Evolutionary conservation across 2,797 vertebrate species (phyloP).

Genomic region (Fistularia commersonii): DNA sequence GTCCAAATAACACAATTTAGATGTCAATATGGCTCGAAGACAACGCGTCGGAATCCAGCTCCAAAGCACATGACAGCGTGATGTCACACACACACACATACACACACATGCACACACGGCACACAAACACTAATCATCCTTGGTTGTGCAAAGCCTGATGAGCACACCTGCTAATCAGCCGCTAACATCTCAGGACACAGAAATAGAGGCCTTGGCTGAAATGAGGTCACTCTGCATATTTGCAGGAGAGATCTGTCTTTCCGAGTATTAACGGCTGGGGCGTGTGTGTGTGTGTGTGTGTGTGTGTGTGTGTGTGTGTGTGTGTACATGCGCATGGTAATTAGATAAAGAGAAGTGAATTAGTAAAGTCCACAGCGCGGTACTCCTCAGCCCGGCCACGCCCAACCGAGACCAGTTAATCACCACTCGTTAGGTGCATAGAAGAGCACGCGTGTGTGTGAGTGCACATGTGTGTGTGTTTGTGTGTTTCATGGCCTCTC

Average conservation of each 20-base stretch:
- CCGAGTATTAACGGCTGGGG: slow-evolving; percentile 1
- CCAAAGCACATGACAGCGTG: too few relatives aligned
- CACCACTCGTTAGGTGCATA: slow-evolving; percentile 84
- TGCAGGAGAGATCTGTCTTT: slow-evolving; percentile 43
- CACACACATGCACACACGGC: too few relatives aligned
- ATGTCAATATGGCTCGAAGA: too few relatives aligned
- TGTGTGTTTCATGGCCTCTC: slow-evolving; percentile 9
- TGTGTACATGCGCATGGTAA: slow-evolving; percentile 79
- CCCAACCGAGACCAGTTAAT: slow-evolving; percentile 85
- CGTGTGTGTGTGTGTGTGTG: slow-evolving; percentile 10
- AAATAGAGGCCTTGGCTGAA: too few relatives aligned
- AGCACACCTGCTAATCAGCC: slow-evolving; percentile 56
- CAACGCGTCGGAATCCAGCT: too few relatives aligned
- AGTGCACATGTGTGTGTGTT: slow-evolving; percentile 31
- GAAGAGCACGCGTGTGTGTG: slow-evolving; percentile 14
- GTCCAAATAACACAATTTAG: too few relatives aligned
- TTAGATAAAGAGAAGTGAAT: slow-evolving; percentile 92
- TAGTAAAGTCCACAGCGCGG: slow-evolving; percentile 86
- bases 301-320: slow-evolving; percentile 56
- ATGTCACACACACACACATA: too few relatives aligned
- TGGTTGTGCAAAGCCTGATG: slow-evolving; percentile 36
- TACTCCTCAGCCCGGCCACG: slow-evolving; percentile 78
- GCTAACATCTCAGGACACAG: slow-evolving; percentile 37
- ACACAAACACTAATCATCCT: slow-evolving; percentile 38
- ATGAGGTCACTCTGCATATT: slow-evolving; percentile 66